A percentile compares a stretch with the other conserved stretches of the same genome.
These are phyloP conservation scores for Cataglyphis cursor DNA, from an alignment of 2,888 invertebrate species.

Conservation along the genomic window DNA sequence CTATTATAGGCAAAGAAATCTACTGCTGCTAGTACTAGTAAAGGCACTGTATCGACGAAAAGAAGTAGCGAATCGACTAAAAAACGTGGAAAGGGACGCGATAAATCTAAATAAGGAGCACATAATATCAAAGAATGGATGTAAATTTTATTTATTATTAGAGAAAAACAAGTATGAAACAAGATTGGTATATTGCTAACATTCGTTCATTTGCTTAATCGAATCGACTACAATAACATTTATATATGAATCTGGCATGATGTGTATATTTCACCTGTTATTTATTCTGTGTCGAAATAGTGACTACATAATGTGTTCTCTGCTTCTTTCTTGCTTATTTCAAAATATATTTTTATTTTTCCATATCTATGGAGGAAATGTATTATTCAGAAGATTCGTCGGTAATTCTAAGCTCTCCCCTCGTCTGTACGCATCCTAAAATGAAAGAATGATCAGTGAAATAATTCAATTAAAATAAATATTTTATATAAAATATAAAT, in stretches of 20 bases:
- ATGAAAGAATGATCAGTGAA: constrained; percentile 15
- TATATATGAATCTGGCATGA: constrained; percentile 7
- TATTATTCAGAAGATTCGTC: not conserved
- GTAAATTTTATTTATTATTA: constrained; percentile 62
- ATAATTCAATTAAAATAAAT: not conserved
- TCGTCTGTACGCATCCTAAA: constrained; percentile 74
- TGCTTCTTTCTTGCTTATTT: not conserved
- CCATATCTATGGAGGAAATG: not conserved
- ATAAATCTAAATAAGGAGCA: constrained; percentile 75
- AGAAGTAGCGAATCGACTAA: constrained; percentile 65
- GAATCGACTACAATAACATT: not conserved
- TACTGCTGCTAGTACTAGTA: constrained; percentile 67
- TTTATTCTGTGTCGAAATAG: constrained; percentile 7
- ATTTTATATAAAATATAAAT: constrained; percentile 12
- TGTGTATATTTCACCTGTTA: constrained; percentile 6
- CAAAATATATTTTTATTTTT: constrained; percentile 18
- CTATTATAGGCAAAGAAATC: constrained; percentile 78
- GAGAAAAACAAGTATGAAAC: constrained; percentile 2
- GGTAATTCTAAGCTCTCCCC: constrained; percentile 49
- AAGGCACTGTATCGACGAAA: constrained; percentile 66
- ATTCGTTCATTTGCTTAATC: not conserved
- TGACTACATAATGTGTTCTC: not conserved
- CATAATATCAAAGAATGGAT: constrained; percentile 30
- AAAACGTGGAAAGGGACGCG: constrained; percentile 78
- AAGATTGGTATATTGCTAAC: not conserved